Percentiles rank a stretch among this genome's conserved stretches.
Evolutionary conservation across 2,797 vertebrate species (phyloP).

Genomic region (Sebastes cheni): DNA sequence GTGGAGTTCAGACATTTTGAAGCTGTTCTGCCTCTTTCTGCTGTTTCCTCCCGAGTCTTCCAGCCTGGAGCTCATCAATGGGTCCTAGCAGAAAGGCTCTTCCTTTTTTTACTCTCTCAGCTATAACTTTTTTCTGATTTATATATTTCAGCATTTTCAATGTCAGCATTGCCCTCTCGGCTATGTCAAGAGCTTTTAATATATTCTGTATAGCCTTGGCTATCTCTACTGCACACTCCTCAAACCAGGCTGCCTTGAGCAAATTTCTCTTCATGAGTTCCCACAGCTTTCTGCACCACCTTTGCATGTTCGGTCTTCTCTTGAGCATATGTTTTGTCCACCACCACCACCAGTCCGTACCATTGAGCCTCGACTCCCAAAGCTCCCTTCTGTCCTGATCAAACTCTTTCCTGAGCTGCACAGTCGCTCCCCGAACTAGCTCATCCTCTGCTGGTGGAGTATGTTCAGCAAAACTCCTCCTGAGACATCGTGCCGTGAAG

Average conservation of each 20-base stretch:
- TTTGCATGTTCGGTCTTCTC: background rate
- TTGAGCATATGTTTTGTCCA: constrained; percentile 1
- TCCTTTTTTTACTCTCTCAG: constrained; percentile 13
- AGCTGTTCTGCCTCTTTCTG: background rate
- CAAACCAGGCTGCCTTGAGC: constrained; percentile 1
- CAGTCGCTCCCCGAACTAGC: constrained; percentile 27
- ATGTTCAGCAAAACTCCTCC: constrained; percentile 48
- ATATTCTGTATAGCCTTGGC: background rate
- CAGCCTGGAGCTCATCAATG: constrained; percentile 27
- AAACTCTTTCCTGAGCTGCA: constrained; percentile 28
- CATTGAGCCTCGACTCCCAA: constrained; percentile 3
- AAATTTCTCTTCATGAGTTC: background rate
- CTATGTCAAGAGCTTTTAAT: constrained; percentile 25
- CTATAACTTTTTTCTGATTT: constrained; percentile 3
- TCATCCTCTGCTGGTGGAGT: constrained; percentile 22
- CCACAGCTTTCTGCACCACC: background rate
- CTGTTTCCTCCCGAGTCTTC: constrained; percentile 2
- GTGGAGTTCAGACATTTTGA: constrained; percentile 15
- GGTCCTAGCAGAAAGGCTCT: background rate
- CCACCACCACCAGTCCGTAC: background rate
- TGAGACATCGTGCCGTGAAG: constrained; percentile 42
- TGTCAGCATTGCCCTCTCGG: constrained; percentile 14
- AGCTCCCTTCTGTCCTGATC: constrained; percentile 30
- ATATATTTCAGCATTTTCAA: constrained; percentile 18
- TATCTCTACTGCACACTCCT: constrained; percentile 15